Base-by-base conservation (phyloP, 2,888 invertebrate species). In the Nesidiocoris tenuis region DNA sequence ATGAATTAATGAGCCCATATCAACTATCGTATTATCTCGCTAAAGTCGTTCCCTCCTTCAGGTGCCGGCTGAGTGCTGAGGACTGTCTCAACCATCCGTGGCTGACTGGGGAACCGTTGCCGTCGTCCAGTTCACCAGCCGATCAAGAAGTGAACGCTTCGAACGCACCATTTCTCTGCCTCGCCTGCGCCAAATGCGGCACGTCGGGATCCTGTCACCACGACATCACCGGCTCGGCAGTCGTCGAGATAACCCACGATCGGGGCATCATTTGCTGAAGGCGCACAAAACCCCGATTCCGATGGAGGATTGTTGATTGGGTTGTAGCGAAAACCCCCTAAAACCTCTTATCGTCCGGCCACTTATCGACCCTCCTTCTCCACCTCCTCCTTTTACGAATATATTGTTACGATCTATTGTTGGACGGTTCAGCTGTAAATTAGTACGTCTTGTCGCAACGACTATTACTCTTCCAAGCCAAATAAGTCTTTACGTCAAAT, bases 61-160 rank as follows among this genome's bases (percentile, higher is more conserved):
- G 96, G 85, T 90, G 91, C 85, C 91, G 96, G 85, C 89, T 95
- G 86, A 91, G 91, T 83, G 93, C 94, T 82, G 88, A 90, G 82
- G 91, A 94, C 85, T 92, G 95, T 86, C 88, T 96, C 83, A 89
- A 92, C 84, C 96, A 96, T 86, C 89, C 92, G 82, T 96, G 96
- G 96, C 88, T 96, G 82, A 75, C 80, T 81, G 72, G 82, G 81
- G 65, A 74, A 81, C 63, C 78, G 81, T 61, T 75, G 18, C 74
- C 74, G 7, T 39, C 39, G 12, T 39, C 39, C 3, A 39, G 39
- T 12, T 39, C 39, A 12, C 24, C 59, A 12, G 71, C 74, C 80
- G 57, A 77, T 21, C 71, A 81, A 74, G 25, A 61, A 0, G 72
- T 61, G 21, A 12, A 61, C 25, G 57, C 57, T 81, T 63, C 79